Base-by-base conservation (phyloP, 2,113 vertebrate genomes). In the Rutilus rutilus region DNA sequence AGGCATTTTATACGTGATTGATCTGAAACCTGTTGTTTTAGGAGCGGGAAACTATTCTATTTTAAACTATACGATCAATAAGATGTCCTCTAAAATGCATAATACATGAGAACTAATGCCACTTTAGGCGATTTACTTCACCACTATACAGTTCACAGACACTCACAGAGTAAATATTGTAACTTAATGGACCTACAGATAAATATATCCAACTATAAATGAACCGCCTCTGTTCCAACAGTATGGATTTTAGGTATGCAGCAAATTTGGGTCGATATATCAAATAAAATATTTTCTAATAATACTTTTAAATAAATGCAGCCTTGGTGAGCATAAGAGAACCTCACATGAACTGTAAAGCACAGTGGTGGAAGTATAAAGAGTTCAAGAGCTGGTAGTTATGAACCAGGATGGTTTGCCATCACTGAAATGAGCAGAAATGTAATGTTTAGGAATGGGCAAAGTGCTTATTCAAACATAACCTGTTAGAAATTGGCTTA, bases 101-200 rank as follows among this genome's bases (percentile, higher is more conserved):
- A 85, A 87, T 85, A 27, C 27, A 77, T 79, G 78, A 88, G 33
- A 47, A 7, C 30, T 36, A 77, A 86, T 52, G 73, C 10, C 60
- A 81, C 54, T 21, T 73, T 57, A 75, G 17, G 25, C 6, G 0
- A 64, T 82, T 21, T 33, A 67, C 69, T 52, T 50, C 45, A 23
- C 47, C 62, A 23, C 27, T 14, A 64, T 6, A n/a, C 60, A 21
- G 25, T 67, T 47, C 27, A 60, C 12, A 42, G 57, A 39, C 6
- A 42, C 42, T 42, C 23, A 30, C 39, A 9, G 42, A 64, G 59
- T 60, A 47, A 45, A 62, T 47, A 80, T 5, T 50, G 10, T 6
- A 47, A 30, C n/a, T 8, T 47, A 47, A 81, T 81, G 78, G n/a
- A 12, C 1, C 54, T 17, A 6, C 12, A 47, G 23, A 42, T 47